Conservation (phyloP, 2,797 vertebrate genomes). For the Semotilus atromaculatus region DNA sequence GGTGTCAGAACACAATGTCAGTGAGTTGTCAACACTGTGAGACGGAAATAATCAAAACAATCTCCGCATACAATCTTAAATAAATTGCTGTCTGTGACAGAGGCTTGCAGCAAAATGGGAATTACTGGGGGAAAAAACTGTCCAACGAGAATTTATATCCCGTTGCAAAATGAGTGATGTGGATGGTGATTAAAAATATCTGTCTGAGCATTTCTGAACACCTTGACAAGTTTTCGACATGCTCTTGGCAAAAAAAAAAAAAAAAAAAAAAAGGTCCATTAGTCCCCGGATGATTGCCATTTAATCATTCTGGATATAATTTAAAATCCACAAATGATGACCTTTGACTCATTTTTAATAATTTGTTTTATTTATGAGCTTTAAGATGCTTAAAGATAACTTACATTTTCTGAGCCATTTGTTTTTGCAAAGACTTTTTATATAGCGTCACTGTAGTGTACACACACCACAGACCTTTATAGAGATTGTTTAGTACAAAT, state of each 20-base stretch:
- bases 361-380: background rate
- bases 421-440: background rate
- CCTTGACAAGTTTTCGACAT: background rate
- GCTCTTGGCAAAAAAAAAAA: too few relatives aligned
- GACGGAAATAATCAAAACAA: conserved; percentile 37
- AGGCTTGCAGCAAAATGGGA: conserved; percentile 4
- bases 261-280: background rate
- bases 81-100: conserved; percentile 22
- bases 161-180: conserved; percentile 15
- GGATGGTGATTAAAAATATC: conserved; percentile 15
- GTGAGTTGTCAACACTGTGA: conserved; percentile 20
- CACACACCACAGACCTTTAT: background rate
- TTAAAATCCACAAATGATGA: background rate
- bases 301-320: background rate
- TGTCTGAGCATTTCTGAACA: conserved; percentile 11
- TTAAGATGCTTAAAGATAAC: background rate
- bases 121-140: background rate
- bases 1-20: conserved; percentile 22
- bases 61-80: conserved; percentile 11
- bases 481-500: conserved; percentile 2
- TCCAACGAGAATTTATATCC: background rate
- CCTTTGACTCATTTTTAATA: background rate
- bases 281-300: background rate
- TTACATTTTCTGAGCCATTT: background rate
- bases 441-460: background rate